Percentiles rank a stretch among this genome's conserved stretches.
phyloP scores from a whole-genome alignment of 1,140 invertebrate genomes.

The Pseudomyrmex dendroicus region DNA sequence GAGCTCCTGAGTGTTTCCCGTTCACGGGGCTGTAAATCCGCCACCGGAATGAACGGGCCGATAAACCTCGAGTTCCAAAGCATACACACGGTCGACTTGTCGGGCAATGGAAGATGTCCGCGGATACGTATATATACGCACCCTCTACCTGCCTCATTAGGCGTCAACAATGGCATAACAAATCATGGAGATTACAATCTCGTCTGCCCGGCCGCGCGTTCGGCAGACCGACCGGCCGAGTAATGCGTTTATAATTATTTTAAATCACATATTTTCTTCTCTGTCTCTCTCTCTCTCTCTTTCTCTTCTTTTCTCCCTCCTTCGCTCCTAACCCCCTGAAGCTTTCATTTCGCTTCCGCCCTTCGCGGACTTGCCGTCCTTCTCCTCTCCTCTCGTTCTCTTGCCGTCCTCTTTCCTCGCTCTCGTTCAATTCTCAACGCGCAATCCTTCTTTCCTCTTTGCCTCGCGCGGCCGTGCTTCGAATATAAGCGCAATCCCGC shows the following conservation, averaged over 20 bases:
- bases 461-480: constrained; percentile 8
- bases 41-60: constrained; percentile 34
- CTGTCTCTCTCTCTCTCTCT: not conserved
- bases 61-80: constrained; percentile 41
- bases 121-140: constrained; percentile 47
- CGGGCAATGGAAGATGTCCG: constrained; percentile 53
- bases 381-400: not conserved
- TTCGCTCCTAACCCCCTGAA: not conserved
- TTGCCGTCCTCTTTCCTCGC: not conserved
- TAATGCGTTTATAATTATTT: constrained; percentile 80
- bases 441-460: not conserved
- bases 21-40: constrained; percentile 15
- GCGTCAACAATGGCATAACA: constrained; percentile 79
- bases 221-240: constrained; percentile 65
- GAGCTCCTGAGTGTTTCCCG: constrained; percentile 18
- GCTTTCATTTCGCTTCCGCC: constrained; percentile 56
- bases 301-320: constrained; percentile 44
- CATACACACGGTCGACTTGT: constrained; percentile 1
- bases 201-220: constrained; percentile 66
- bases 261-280: constrained; percentile 74
- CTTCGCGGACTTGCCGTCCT: constrained; percentile 1
- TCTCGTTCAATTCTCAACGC: not conserved
- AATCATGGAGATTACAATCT: constrained; percentile 80
- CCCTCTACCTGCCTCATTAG: constrained; percentile 75
- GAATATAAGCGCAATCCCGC: constrained; percentile 46